These are phyloP conservation scores for Muntiacus reevesi DNA, from an alignment of 2,113 vertebrate genomes.

Conservation along the genomic window DNA sequence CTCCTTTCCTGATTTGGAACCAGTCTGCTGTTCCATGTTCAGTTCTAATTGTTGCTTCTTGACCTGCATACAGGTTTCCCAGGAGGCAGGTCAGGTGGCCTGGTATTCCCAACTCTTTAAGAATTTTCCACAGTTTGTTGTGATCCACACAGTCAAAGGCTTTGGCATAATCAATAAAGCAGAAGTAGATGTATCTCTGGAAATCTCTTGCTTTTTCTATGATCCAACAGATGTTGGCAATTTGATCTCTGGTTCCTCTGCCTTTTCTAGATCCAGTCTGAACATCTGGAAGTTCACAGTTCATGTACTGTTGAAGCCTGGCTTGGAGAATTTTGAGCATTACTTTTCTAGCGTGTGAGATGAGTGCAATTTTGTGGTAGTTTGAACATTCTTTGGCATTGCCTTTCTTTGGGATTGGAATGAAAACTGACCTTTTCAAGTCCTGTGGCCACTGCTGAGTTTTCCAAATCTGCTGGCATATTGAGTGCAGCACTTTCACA, in stretches of 20 bases:
- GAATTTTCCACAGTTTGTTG: not conserved
- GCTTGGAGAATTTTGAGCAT: not conserved
- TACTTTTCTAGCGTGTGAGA: not conserved
- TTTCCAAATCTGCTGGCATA: not conserved
- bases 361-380: not conserved
- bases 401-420: not conserved
- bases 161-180: not conserved
- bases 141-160: not conserved
- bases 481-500: not conserved
- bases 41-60: not conserved
- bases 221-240: not conserved
- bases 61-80: not conserved
- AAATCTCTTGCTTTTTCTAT: not conserved
- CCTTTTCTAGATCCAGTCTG: not conserved
- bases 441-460: not conserved
- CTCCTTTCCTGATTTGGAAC: not conserved
- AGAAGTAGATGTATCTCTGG: not conserved
- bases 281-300: not conserved
- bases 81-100: not conserved
- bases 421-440: not conserved
- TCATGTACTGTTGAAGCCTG: not conserved
- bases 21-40: not conserved
- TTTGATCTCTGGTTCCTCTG: not conserved
- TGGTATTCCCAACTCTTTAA: not conserved
- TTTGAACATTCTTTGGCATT: not conserved